Conservation (phyloP, 2,113 vertebrate genomes). For the Syngnathoides biaculeatus region DNA sequence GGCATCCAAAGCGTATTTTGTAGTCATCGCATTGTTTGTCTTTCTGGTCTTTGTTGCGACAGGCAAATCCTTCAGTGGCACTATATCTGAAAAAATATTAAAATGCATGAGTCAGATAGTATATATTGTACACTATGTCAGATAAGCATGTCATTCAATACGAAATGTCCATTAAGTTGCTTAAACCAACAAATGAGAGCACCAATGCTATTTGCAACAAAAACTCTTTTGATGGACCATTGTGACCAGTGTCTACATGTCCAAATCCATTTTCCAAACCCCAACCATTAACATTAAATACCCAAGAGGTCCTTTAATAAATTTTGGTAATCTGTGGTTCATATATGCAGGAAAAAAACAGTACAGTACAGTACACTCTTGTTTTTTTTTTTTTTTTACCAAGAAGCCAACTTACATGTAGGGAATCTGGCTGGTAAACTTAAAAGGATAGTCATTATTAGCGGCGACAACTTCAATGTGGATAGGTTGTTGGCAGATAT, state of each 20-base stretch:
- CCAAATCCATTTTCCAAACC: too few relatives aligned
- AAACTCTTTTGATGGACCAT: not conserved
- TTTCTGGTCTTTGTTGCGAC: constrained; percentile 1
- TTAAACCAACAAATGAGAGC: not conserved
- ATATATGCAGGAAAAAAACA: not conserved
- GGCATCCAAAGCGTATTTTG: constrained; percentile 10
- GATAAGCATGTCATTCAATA: not conserved
- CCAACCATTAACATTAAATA: not conserved
- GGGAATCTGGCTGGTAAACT: not conserved
- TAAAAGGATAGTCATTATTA: not conserved
- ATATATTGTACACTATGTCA: not conserved
- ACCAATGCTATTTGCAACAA: not conserved
- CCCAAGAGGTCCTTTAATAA: not conserved
- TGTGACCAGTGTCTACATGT: not conserved
- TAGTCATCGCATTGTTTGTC: not conserved
- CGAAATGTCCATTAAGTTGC: not conserved
- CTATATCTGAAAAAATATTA: not conserved
- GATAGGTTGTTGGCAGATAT: not conserved
- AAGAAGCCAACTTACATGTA: not conserved
- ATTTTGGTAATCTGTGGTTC: not conserved
- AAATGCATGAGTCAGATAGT: not conserved
- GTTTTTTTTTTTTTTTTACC: not conserved
- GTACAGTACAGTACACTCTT: too few relatives aligned
- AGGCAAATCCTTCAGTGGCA: not conserved
- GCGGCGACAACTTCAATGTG: not conserved